Base-by-base conservation (phyloP, 2,113 vertebrate species). In the Rynchops niger region DNA sequence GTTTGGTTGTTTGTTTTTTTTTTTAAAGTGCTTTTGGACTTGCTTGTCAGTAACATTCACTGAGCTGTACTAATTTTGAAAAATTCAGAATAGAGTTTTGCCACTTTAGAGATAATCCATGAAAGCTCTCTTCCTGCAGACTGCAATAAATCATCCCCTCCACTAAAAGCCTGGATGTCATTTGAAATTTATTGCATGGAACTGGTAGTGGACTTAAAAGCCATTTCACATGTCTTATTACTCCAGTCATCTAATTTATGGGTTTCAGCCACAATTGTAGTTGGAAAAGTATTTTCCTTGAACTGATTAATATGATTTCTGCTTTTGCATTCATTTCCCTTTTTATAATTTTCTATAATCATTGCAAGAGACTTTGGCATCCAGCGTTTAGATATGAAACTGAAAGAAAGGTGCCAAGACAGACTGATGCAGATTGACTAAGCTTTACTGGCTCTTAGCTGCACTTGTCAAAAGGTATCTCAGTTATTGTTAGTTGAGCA, bases 191-290 rank as follows among this genome's bases (percentile, higher is more conserved):
- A 98, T 98, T 97, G 97, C 97, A 97, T 92, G 80, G 98, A 97
- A 94, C 67, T 94, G 83, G 97, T 98, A 98, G 98, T 98, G 98
- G 98, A 98, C 98, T 98, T 98, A 98, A 98, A 98, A 98, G 98
- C 98, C 96, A 98, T 98, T 98, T 98, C 98, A 98, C 86, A 74
- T 98, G 98, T 98, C 98, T 98, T 98, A 98, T 98, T 98, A 98
- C 97, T 98, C 97, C 97, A 98, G 97, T 98, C 97, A 97, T 97
- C 97, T 98, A 98, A 98, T 98, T 98, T 98, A 98, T 98, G 97
- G 89, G 95, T 96, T 98, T 98, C 96, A 96, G 97, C 91, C 97
- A 93, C 98, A 97, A 97, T 93, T 96, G 95, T 94, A 97, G 94
- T 95, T 92, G 96, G 72, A 94, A 97, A 97, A 97, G 93, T 98